Evolutionary conservation across 2,797 vertebrate genomes (phyloP), one percentile per base, ranked within the genome.

Genomic region (Catostomus latipinnis): DNA sequence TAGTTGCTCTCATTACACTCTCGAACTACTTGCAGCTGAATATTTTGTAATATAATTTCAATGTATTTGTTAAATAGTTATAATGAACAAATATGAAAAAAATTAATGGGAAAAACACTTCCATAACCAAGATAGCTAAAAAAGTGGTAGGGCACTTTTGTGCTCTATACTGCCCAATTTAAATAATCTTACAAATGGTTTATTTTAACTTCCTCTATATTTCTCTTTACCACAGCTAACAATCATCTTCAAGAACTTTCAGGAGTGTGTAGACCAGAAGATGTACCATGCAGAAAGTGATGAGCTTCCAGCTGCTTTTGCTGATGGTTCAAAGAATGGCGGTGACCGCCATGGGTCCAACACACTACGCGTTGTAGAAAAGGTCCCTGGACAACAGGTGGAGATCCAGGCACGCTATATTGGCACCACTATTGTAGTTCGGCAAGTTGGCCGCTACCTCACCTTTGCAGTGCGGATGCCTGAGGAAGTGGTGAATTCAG

Each of bases 201-300:
- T 5, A 4, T 72, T 80, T 46, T 86, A 14, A 2, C n/a, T 50
- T 22, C 54, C 62, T 34, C 43, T 50, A 65, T 60, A 53, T 14
- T 43, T 87, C 0, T 76, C 14, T 57, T 56, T 9, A 60, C 1
- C 18, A 1, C 90, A 99, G 98, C 93, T 99, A 87, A 99, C 98
- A 69, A 97, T 99, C 93, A 99, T 99, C 91, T 99, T 99, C 87
- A 99, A 97, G 94, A 97, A 96, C 86, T 98, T 98, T 92, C 97
- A 97, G 87, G 96, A 98, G 84, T 99, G 98, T 0, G 95, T 98
- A 81, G 98, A 99, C 65, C 97, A 99, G 93, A 99, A 99, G 80
- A 98, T 95, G 85, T 99, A 98, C 91, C 97, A 98, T 70, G 97
- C 98, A 0, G 96, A 99, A 93, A 97, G 95, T 3, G 96, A 97